Conservation (phyloP, 2,888 invertebrate genomes). For the Lacanobia wlatinum region DNA sequence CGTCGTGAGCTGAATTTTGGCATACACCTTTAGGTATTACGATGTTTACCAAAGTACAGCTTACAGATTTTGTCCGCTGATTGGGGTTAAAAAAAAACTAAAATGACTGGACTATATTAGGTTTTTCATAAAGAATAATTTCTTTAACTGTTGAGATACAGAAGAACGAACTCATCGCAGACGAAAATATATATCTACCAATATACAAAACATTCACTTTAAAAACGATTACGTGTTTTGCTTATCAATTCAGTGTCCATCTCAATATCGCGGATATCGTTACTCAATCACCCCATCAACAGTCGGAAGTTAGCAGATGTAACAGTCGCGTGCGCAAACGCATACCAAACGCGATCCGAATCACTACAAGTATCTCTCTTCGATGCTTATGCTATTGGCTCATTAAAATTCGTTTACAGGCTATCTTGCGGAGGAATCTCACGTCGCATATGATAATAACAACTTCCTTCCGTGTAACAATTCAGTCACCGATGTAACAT, state of each 20-base stretch:
- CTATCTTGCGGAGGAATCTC: conserved; percentile 70
- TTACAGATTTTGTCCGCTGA: too few relatives aligned
- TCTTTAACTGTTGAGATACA: too few relatives aligned
- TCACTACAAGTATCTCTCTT: conserved; percentile 53
- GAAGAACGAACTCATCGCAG: too few relatives aligned
- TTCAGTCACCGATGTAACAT: conserved; percentile 66
- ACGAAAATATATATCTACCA: neutral
- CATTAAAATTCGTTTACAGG: conserved; percentile 73
- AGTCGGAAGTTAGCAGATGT: conserved; percentile 76
- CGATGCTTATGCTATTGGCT: conserved; percentile 56
- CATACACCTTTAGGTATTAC: too few relatives aligned
- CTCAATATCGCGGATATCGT: conserved; percentile 71
- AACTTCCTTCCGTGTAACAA: conserved; percentile 78
- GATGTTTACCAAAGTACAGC: too few relatives aligned
- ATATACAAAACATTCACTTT: conserved; percentile 17
- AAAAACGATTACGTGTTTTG: conserved; percentile 29
- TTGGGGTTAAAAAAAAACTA: too few relatives aligned
- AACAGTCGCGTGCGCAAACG: conserved; percentile 65
- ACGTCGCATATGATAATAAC: conserved; percentile 71
- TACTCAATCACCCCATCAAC: conserved; percentile 72
- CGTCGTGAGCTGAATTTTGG: too few relatives aligned
- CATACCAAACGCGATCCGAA: conserved; percentile 67
- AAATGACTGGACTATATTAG: too few relatives aligned
- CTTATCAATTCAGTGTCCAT: conserved; percentile 67
- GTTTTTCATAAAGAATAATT: too few relatives aligned